Conservation (phyloP, 2,797 vertebrate genomes). For the Mormyrus proboscirostris region DNA sequence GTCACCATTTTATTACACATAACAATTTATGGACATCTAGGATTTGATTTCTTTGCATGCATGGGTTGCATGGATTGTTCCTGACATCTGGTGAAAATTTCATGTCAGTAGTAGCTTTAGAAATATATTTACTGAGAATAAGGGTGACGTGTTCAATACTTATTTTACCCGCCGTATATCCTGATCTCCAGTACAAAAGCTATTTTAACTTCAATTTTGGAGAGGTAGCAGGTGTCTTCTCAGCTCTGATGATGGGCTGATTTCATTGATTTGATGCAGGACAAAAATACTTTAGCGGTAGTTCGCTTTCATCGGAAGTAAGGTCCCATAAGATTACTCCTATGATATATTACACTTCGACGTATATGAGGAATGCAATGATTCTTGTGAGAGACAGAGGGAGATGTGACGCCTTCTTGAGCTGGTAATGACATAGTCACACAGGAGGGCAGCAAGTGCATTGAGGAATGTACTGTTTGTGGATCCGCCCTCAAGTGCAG, state of each 20-base stretch:
- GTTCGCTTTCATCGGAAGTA: neutral
- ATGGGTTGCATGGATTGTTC: no score
- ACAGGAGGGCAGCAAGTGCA: neutral
- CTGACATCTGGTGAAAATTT: no score
- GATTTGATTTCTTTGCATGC: no score
- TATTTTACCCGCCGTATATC: neutral
- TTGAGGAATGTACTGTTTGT: neutral
- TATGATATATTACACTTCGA: neutral
- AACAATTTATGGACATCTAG: no score
- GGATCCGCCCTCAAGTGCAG: neutral
- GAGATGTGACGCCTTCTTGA: neutral
- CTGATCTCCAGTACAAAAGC: neutral
- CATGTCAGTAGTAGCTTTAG: no score
- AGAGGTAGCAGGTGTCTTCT: slow-evolving; percentile 2
- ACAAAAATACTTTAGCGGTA: neutral
- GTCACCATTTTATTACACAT: no score
- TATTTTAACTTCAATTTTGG: neutral
- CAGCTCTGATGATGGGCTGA: neutral
- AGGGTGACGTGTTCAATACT: no score
- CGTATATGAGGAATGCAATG: neutral
- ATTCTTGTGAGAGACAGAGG: neutral
- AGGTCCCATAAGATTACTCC: neutral
- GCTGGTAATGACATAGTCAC: neutral
- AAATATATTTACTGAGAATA: no score
- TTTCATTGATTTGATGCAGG: neutral